Evolutionary conservation across 2,797 vertebrate species (phyloP), one percentile per base, ranked within the genome.

Genomic region (Phoeniculus purpureus): DNA sequence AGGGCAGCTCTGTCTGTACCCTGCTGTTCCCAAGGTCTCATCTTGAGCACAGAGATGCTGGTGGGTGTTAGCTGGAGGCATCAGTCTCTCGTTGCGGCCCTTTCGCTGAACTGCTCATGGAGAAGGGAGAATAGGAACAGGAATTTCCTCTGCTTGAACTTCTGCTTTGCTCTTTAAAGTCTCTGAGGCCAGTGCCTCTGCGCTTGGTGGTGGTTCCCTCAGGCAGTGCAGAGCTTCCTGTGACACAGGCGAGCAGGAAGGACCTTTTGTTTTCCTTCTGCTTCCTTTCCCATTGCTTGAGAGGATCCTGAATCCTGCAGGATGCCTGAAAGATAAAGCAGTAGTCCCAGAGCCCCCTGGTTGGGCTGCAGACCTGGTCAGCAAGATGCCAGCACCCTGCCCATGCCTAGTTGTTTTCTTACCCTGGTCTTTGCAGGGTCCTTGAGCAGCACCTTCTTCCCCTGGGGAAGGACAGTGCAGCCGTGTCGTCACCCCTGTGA

Each of bases 241-340:
- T 23, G 77, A 77, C 90, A 72, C 20, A 10, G 78, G 6, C 51
- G 55, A 47, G 90, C 90, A 91, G 93, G 92, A 94, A 92, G 94
- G 89, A 0, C 73, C 80, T 48, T 94, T 92, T 94, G 93, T 92
- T 88, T 68, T 73, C 66, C 83, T 84, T 21, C 45, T 72, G 88
- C 66, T 88, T 90, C 86, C 92, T 58, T 72, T 80, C 47, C 76
- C 43, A 6, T 16, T 47, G 66, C 93, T 66, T 26, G 55, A 51
- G 74, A 85, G 81, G 66, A 54, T 64, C 52, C 60, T 13, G 34
- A 27, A 77, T 58, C 40, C 70, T 73, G 51, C 70, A 94, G 20
- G 51, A 76, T 54, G 45, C 32, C 34, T 32, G 29, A 37, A 14
- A 27, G 76, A 79, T 55, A 62, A 94, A 80, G 61, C 15, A 48